These are phyloP conservation scores for Zygaena filipendulae DNA, from an alignment of 2,888 invertebrate genomes.

Conservation along the genomic window DNA sequence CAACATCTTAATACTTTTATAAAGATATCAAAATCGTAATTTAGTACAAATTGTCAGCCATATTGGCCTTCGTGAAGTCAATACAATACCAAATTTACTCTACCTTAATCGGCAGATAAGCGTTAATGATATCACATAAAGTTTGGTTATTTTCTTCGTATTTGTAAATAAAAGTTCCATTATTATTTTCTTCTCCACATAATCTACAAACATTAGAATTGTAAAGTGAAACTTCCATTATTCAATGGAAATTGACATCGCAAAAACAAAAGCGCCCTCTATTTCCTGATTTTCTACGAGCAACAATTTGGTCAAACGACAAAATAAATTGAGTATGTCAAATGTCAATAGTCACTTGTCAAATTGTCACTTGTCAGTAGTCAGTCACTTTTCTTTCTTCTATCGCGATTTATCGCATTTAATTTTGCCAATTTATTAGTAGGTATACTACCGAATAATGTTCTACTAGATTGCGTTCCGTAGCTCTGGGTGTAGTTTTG, in stretches of 20 bases:
- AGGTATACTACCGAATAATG: too few species aligned
- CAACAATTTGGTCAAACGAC: too few species aligned
- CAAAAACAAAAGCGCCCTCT: constrained; percentile 40
- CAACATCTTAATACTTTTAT: too few species aligned
- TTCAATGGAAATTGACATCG: constrained; percentile 20
- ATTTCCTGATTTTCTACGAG: constrained; percentile 47
- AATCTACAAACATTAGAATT: constrained; percentile 80
- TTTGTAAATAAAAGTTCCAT: constrained; percentile 73
- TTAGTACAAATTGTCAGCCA: constrained; percentile 33
- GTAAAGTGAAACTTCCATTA: constrained; percentile 67
- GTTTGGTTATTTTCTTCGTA: constrained; percentile 67
- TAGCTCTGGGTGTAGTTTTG: too few species aligned
- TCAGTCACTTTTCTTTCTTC: constrained; percentile 23
- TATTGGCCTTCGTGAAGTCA: constrained; percentile 59
- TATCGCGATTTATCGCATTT: too few species aligned
- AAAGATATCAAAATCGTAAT: constrained; percentile 36
- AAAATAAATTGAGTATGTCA: too few species aligned
- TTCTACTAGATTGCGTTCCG: too few species aligned
- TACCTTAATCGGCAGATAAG: constrained; percentile 81
- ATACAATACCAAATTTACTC: constrained; percentile 50
- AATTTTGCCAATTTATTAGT: too few species aligned
- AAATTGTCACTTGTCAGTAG: too few species aligned
- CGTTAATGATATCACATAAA: constrained; percentile 74
- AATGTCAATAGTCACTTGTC: too few species aligned
- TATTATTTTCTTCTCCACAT: constrained; percentile 78